Evolutionary conservation across 1,140 invertebrate species (phyloP), one percentile per base, ranked within the genome.

Genomic region (Marisa cornuarietis): DNA sequence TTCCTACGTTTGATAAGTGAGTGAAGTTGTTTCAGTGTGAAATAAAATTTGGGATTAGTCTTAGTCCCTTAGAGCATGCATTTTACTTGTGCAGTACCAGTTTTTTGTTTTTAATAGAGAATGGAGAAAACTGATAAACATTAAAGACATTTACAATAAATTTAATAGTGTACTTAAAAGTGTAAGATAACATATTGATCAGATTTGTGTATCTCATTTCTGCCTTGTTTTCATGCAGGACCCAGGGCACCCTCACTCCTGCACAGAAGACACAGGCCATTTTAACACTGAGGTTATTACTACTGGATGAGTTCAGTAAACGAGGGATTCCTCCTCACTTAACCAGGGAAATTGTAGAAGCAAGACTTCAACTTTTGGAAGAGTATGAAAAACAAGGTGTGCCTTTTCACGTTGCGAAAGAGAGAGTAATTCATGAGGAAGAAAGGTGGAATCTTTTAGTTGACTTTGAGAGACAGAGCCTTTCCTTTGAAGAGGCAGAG

Each of bases 401-500:
- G 58, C 74, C 74, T 18, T 76, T 76, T 66, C 61, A 65, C 13
- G 16, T 76, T n/a, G 74, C 74, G 4, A 76, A 66, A 51, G 62
- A 66, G 22, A 54, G 74, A 11, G 74, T 76, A 13, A 66, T 76
- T 26, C 54, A 76, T n/a, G 74, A 76, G 11, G 74, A 76, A 51
- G 74, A 76, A 18, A 11, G 74, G 11, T 76, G 74, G 74, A 76
- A 51, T 42, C 52, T 76, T 31, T 20, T 76, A 20, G 61, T 76
- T 8, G 74, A 76, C 20, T 76, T 76, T 76, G 74, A 76, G 74
- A 10, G 74, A 22, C 74, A 76, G 22, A 66, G 22, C 52, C n/a
- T 76, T 24, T 51, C 74, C 4, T 76, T 76, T 51, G 74, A 76
- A 20, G 74, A 76, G 31, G 74, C 74, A 20, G 74, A 76, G 58